Percentiles rank a stretch among this genome's conserved stretches.
These are phyloP conservation scores for Pogonomyrmex barbatus DNA, from an alignment of 1,140 invertebrate species.

Conservation along the genomic window DNA sequence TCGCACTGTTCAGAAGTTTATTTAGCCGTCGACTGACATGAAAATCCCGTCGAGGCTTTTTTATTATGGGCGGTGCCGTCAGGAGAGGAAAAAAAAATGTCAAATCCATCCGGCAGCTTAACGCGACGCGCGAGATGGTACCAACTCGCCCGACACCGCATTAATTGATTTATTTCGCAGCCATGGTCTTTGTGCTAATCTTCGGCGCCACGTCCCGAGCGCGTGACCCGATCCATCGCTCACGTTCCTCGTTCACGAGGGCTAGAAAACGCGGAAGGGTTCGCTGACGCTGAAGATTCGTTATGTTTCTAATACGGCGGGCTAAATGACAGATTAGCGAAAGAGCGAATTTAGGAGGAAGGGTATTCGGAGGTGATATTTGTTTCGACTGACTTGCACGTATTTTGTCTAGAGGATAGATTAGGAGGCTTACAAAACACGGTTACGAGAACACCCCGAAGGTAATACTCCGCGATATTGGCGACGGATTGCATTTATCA, in stretches of 20 bases:
- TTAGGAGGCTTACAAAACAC: not conserved
- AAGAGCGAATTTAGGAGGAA: not conserved
- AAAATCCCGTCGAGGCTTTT: slow-evolving; percentile 73
- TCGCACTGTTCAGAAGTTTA: slow-evolving; percentile 65
- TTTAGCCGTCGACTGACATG: slow-evolving; percentile 72
- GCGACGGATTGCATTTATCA: slow-evolving; percentile 29
- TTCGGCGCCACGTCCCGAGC: slow-evolving; percentile 19
- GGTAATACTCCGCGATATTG: slow-evolving; percentile 16
- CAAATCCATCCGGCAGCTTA: slow-evolving; percentile 60
- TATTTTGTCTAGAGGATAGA: slow-evolving; percentile 27
- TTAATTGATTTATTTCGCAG: slow-evolving; percentile 74
- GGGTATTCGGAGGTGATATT: slow-evolving; percentile 25
- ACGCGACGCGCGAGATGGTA: slow-evolving; percentile 55
- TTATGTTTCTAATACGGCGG: slow-evolving; percentile 46
- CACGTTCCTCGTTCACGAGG: slow-evolving; percentile 32
- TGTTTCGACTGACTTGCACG: slow-evolving; percentile 49
- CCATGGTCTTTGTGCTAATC: slow-evolving; percentile 53
- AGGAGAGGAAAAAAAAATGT: slow-evolving; percentile 38
- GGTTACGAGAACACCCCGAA: not conserved
- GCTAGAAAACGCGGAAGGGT: slow-evolving; percentile 23
- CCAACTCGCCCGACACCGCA: slow-evolving; percentile 42
- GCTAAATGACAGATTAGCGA: slow-evolving; percentile 51
- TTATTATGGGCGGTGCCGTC: slow-evolving; percentile 66
- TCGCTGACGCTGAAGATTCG: slow-evolving; percentile 52
- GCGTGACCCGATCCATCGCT: slow-evolving; percentile 35